Percentiles rank a stretch among this genome's conserved stretches.
Evolutionary conservation across 2,797 vertebrate genomes (phyloP).

Genomic region (Microcaecilia unicolor): DNA sequence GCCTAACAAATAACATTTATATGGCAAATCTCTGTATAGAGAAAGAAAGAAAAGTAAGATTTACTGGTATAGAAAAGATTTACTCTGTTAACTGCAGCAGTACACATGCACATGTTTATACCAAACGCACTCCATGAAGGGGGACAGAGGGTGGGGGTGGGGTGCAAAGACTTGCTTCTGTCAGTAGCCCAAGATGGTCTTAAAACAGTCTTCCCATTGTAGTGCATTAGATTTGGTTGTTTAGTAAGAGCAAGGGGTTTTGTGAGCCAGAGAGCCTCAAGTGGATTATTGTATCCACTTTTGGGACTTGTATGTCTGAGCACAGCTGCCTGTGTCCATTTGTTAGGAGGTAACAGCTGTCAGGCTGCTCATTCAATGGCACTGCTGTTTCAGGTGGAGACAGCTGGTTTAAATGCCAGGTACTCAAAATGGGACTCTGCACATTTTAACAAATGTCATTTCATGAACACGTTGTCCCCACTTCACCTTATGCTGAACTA

Average conservation of each 20-base stretch:
- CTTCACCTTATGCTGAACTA: neutral
- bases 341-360: slow-evolving; percentile 67
- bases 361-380: slow-evolving; percentile 39
- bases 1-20: no score
- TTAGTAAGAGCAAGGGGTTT: slow-evolving; percentile 36
- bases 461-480: slow-evolving; percentile 1
- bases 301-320: slow-evolving; percentile 30
- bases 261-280: slow-evolving; percentile 44
- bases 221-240: slow-evolving; percentile 29
- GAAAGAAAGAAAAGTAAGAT: no score
- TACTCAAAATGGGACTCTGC: slow-evolving; percentile 10
- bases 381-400: slow-evolving; percentile 64
- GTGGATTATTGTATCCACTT: slow-evolving; percentile 46
- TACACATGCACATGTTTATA: neutral
- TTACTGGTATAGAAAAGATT: no score
- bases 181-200: slow-evolving; percentile 22
- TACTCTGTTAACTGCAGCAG: no score
- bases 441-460: neutral
- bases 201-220: slow-evolving; percentile 41
- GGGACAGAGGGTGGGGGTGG: no score
- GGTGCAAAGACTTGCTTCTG: slow-evolving; percentile 21
- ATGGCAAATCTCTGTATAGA: no score
- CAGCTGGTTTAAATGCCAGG: slow-evolving; percentile 64
- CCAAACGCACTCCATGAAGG: slow-evolving; percentile 17
- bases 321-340: slow-evolving; percentile 70